These are phyloP conservation scores for Daboia siamensis DNA, from an alignment of 2,113 vertebrate species.

Conservation along the genomic window DNA sequence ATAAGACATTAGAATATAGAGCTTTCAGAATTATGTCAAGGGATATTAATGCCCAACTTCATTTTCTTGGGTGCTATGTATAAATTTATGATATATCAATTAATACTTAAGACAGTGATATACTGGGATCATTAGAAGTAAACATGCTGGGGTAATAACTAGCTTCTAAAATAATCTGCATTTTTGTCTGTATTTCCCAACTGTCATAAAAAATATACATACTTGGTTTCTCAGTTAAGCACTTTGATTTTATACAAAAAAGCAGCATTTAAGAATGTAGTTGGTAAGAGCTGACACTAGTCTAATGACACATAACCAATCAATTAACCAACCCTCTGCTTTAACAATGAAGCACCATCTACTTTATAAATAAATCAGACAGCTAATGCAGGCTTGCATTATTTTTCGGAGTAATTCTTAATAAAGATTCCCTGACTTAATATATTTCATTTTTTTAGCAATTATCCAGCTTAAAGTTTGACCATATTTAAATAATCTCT, in stretches of 20 bases:
- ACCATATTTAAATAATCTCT: slow-evolving; percentile 52
- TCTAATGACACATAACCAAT: neutral
- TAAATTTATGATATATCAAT: neutral
- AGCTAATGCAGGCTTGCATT: neutral
- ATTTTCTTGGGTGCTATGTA: neutral
- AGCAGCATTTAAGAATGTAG: neutral
- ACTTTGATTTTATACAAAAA: slow-evolving; percentile 5
- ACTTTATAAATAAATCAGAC: neutral
- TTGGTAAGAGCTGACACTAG: neutral
- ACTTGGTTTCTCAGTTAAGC: neutral
- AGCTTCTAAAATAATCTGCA: neutral
- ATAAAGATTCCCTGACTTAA: neutral
- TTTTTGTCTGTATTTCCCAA: neutral
- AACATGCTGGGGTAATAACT: neutral
- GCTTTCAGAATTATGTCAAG: neutral
- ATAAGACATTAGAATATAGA: neutral
- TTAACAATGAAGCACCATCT: neutral
- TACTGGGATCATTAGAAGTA: neutral
- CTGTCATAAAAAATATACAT: neutral
- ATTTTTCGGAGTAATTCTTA: neutral
- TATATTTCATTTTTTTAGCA: slow-evolving; percentile 2
- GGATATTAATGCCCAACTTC: neutral
- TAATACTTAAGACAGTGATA: neutral
- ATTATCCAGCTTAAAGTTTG: slow-evolving; percentile 58
- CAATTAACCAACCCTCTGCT: neutral